These are phyloP conservation scores for Halcyon badia DNA, from an alignment of 2,797 vertebrate genomes.

Conservation along the genomic window DNA sequence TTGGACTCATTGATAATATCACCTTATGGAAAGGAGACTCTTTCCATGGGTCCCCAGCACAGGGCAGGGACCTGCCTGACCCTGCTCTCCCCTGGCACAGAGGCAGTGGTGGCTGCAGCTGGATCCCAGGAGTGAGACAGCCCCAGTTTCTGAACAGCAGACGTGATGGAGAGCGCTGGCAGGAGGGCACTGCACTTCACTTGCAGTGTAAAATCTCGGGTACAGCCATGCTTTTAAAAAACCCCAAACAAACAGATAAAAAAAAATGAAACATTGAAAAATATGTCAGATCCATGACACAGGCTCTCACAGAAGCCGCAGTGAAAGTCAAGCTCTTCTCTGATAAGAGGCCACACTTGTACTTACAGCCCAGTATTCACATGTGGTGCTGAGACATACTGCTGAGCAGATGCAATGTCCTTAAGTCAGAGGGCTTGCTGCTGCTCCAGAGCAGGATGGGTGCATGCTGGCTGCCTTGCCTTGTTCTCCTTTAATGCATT, in stretches of 20 bases:
- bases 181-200: too few relatives aligned
- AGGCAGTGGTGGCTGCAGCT: not conserved
- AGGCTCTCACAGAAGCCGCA: not conserved
- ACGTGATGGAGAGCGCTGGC: not conserved
- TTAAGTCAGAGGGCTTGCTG: not conserved
- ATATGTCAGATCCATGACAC: not conserved
- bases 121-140: not conserved
- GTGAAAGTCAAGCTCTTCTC: not conserved
- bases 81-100: not conserved
- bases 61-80: not conserved
- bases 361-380: not conserved
- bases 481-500: not conserved
- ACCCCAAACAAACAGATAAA: not conserved
- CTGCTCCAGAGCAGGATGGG: not conserved
- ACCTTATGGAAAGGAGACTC: not conserved
- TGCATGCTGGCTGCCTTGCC: not conserved
- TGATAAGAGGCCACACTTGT: not conserved
- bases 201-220: not conserved
- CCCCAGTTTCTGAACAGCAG: not conserved
- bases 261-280: not conserved
- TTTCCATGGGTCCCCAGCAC: not conserved
- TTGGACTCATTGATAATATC: rapidly evolving
- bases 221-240: not conserved
- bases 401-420: not conserved
- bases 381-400: not conserved